A percentile compares a stretch with the other conserved stretches of the same genome.
phyloP scores from a whole-genome alignment of 30 jellyfish, hydroid and myxozoan genomes.

The Cassiopea andromeda region DNA sequence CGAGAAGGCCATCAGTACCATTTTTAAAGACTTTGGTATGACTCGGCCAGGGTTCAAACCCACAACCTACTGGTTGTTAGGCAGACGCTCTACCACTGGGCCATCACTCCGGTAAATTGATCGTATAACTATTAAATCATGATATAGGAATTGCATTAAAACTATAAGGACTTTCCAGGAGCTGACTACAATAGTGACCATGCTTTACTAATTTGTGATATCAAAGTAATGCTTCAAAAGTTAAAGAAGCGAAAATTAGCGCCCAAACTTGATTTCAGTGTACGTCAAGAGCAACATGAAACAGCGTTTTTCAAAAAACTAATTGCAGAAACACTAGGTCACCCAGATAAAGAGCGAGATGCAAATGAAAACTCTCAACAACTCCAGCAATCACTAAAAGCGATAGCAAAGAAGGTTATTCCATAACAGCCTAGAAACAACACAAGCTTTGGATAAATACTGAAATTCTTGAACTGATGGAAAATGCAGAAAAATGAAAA shows the following conservation, averaged over 20 bases:
- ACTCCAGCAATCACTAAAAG: too few species aligned
- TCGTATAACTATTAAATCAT: background rate
- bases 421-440: background rate
- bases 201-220: too few species aligned
- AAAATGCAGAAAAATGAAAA: constrained; percentile 3
- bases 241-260: background rate
- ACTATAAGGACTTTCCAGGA: constrained; percentile 27
- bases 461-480: constrained; percentile 35
- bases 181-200: constrained; percentile 8
- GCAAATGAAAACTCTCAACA: background rate
- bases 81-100: too few species aligned
- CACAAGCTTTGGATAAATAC: constrained; percentile 31
- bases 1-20: too few species aligned
- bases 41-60: too few species aligned
- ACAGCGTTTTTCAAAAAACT: too few species aligned
- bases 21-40: too few species aligned
- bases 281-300: background rate
- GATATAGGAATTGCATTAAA: constrained; percentile 25
- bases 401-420: background rate
- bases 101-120: too few species aligned
- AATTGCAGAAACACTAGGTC: too few species aligned
- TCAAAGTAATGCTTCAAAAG: background rate
- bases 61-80: too few species aligned
- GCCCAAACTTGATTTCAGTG: background rate
- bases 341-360: background rate